These are phyloP conservation scores for Candoia aspera DNA, from an alignment of 2,113 vertebrate species.

Conservation along the genomic window DNA sequence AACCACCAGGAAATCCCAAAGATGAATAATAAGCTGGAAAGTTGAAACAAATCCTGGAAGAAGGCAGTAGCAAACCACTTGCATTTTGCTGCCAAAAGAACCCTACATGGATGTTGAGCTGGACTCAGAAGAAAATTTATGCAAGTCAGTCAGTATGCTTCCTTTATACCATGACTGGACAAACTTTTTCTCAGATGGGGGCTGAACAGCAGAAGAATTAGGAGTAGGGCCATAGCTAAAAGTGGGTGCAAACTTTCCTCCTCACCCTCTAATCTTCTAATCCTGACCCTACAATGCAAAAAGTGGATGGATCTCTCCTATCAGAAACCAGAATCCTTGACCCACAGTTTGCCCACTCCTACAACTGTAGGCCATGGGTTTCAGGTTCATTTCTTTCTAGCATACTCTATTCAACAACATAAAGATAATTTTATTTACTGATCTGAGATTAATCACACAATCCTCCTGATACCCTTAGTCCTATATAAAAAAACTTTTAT, in stretches of 20 bases:
- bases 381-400: slow-evolving; percentile 25
- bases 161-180: not conserved
- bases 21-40: not conserved
- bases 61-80: not conserved
- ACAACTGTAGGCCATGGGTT: not conserved
- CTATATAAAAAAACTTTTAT: not conserved
- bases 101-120: not conserved
- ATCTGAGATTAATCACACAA: not conserved
- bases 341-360: not conserved
- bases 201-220: not conserved
- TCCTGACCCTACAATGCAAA: not conserved
- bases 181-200: not conserved
- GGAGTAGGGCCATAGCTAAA: no score
- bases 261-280: not conserved
- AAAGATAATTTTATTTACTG: not conserved
- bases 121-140: not conserved
- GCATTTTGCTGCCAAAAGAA: not conserved
- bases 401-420: not conserved
- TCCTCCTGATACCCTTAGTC: not conserved
- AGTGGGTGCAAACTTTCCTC: not conserved
- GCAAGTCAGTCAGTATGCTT: not conserved
- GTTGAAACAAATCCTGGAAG: no score
- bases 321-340: not conserved
- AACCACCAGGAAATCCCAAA: not conserved
- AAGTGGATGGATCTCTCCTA: not conserved